These are phyloP conservation scores for Atherinosoma microstoma DNA, from an alignment of 2,797 vertebrate genomes.

Conservation along the genomic window DNA sequence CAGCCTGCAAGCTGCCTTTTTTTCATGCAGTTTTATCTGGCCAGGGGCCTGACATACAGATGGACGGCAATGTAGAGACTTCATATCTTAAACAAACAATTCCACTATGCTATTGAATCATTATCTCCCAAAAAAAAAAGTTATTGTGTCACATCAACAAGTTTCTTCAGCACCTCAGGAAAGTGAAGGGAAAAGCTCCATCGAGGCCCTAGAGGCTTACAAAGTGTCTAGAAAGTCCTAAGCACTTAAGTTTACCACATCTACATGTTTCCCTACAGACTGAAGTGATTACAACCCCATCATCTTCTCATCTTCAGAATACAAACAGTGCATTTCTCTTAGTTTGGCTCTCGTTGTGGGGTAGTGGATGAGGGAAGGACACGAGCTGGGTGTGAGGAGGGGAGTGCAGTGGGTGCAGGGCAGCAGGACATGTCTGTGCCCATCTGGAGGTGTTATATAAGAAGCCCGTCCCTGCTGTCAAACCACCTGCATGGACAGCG, in stretches of 20 bases:
- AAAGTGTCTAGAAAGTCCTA: constrained; percentile 72
- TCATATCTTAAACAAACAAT: constrained; percentile 68
- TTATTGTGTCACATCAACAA: constrained; percentile 68
- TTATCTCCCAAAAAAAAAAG: constrained; percentile 60
- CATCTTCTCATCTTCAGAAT: constrained; percentile 56
- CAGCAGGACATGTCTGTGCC: constrained; percentile 38
- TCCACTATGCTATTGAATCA: constrained; percentile 70
- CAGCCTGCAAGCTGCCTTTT: constrained; percentile 66
- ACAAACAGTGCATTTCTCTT: constrained; percentile 78
- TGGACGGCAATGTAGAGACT: constrained; percentile 68
- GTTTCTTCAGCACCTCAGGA: constrained; percentile 70
- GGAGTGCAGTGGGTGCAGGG: constrained; percentile 40
- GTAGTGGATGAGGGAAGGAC: constrained; percentile 59
- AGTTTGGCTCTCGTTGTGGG: constrained; percentile 73
- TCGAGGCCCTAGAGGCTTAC: constrained; percentile 60
- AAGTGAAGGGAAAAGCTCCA: constrained; percentile 62
- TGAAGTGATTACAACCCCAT: constrained; percentile 69
- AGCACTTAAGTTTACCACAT: constrained; percentile 72
- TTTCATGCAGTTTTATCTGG: constrained; percentile 70
- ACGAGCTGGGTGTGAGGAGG: constrained; percentile 55
- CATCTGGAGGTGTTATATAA: constrained; percentile 62
- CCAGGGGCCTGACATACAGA: constrained; percentile 58
- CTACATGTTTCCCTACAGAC: constrained; percentile 65
- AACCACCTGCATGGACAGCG: constrained; percentile 59
- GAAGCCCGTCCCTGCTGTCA: constrained; percentile 49